Conservation (phyloP, 2,113 vertebrate genomes). For the Oncorhynchus clarkii region DNA sequence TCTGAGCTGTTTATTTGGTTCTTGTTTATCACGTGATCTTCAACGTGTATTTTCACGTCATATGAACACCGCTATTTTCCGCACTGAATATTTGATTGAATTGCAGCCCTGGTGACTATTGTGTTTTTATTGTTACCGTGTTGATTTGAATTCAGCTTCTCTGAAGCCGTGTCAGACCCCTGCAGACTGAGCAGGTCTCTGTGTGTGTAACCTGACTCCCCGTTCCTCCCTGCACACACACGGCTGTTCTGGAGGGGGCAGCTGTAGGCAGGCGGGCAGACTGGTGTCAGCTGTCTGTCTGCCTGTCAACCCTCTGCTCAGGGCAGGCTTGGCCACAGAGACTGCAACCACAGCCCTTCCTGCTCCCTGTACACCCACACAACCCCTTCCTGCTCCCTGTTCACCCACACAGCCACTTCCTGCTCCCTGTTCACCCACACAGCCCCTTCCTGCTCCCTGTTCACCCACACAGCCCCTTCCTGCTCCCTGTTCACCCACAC, state of each 20-base stretch:
- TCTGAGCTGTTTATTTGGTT: too few relatives aligned
- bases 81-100: too few relatives aligned
- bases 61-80: too few relatives aligned
- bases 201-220: slow-evolving; percentile 55
- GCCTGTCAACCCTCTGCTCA: neutral
- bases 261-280: slow-evolving; percentile 24
- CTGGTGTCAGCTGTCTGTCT: slow-evolving; percentile 46
- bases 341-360: neutral
- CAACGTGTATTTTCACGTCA: too few relatives aligned
- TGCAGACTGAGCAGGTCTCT: slow-evolving; percentile 27
- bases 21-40: too few relatives aligned
- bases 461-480: too few relatives aligned
- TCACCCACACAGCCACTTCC: too few relatives aligned
- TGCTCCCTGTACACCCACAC: too few relatives aligned
- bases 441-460: too few relatives aligned
- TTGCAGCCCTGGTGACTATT: neutral
- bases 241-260: slow-evolving; percentile 22
- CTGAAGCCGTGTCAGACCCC: slow-evolving; percentile 10
- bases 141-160: neutral
- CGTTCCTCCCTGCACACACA: slow-evolving; percentile 19
- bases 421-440: too few relatives aligned
- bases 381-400: too few relatives aligned
- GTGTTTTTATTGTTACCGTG: neutral
- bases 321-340: neutral
- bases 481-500: too few relatives aligned